These are phyloP conservation scores for Dicentrarchus labrax DNA, from an alignment of 2,113 vertebrate genomes.

Conservation along the genomic window DNA sequence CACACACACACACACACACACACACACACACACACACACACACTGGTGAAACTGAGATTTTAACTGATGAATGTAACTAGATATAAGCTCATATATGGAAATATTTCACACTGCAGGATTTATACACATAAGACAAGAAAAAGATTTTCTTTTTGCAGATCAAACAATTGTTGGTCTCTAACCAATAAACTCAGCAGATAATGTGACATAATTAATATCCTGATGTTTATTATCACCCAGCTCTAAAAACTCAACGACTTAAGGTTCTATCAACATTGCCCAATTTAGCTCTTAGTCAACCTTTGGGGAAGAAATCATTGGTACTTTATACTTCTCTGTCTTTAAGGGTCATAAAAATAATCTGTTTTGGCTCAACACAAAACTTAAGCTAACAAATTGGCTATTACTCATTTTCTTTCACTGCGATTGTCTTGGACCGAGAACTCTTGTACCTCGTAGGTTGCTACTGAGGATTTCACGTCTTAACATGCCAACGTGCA, in stretches of 20 bases:
- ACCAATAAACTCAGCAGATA: too few relatives aligned
- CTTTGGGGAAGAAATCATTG: background rate
- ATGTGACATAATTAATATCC: too few relatives aligned
- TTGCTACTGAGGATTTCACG: constrained; percentile 25
- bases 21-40: too few relatives aligned
- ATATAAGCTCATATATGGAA: background rate
- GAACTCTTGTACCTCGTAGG: constrained; percentile 12
- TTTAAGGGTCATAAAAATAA: background rate
- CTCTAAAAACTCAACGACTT: background rate
- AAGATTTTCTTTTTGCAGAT: background rate
- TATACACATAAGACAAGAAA: background rate
- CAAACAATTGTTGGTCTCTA: background rate
- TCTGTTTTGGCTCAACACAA: background rate
- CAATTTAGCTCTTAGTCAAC: background rate
- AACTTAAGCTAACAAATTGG: constrained; percentile 14
- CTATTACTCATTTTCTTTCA: background rate
- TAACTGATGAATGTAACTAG: background rate
- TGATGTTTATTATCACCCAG: background rate
- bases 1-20: background rate
- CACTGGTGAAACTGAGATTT: background rate
- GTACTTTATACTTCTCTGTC: background rate
- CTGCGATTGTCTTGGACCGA: background rate
- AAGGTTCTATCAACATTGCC: background rate
- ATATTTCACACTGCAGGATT: background rate
- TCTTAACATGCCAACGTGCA: constrained; percentile 38